These are phyloP conservation scores for Atherinosoma microstoma DNA, from an alignment of 2,797 vertebrate genomes.

Conservation along the genomic window DNA sequence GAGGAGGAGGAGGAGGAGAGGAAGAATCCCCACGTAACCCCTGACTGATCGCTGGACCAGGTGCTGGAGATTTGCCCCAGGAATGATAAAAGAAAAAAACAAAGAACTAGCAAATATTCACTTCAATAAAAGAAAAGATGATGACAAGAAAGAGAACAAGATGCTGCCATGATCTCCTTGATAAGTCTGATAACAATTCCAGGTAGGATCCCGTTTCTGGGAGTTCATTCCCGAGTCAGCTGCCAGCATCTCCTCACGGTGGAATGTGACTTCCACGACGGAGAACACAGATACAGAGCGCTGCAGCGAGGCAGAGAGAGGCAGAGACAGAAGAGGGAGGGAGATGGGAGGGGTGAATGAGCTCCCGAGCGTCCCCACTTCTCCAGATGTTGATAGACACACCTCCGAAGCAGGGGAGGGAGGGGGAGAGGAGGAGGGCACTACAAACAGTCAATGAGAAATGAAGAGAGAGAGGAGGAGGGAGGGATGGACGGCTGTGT, in stretches of 20 bases:
- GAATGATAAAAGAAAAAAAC: background rate
- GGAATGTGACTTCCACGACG: slow-evolving; percentile 71
- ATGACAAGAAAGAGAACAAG: slow-evolving; percentile 10
- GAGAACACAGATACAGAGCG: slow-evolving; percentile 56
- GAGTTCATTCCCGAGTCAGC: slow-evolving; percentile 68
- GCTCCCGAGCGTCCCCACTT: slow-evolving; percentile 53
- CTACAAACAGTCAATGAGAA: slow-evolving; percentile 51
- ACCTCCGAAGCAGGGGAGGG: slow-evolving; percentile 64
- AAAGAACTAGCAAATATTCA: slow-evolving; percentile 27
- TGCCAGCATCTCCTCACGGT: slow-evolving; percentile 73
- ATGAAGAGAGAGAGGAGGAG: slow-evolving; percentile 4
- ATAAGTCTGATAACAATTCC: slow-evolving; percentile 55
- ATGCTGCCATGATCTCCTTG: slow-evolving; percentile 62
- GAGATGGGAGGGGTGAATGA: slow-evolving; percentile 55
- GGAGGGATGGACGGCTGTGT: slow-evolving; percentile 28
- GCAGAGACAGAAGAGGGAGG: slow-evolving; percentile 23
- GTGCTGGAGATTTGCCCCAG: slow-evolving; percentile 7
- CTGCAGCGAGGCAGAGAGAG: slow-evolving; percentile 45
- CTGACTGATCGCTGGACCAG: slow-evolving; percentile 33
- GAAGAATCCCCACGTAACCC: slow-evolving; percentile 31
- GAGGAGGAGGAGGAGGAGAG: slow-evolving; percentile 11
- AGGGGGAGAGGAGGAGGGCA: slow-evolving; percentile 21
- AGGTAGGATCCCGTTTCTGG: slow-evolving; percentile 44
- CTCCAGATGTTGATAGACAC: slow-evolving; percentile 82
- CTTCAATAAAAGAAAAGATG: slow-evolving; percentile 39